A percentile compares a stretch with the other conserved stretches of the same genome.
phyloP scores from a whole-genome alignment of 2,113 vertebrate genomes.

The Corydoras maculifer region DNA sequence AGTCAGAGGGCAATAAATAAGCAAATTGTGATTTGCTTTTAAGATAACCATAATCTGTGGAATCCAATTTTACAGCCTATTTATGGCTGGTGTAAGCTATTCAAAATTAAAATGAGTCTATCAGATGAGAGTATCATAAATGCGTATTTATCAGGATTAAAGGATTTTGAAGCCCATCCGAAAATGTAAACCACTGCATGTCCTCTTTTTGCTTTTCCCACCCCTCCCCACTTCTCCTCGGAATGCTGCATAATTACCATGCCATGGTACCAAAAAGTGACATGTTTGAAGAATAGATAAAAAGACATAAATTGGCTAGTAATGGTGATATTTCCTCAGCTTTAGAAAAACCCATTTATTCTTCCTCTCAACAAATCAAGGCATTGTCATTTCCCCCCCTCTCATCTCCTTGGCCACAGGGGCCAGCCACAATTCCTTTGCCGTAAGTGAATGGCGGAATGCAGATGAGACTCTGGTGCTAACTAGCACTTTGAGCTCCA shows the following conservation, averaged over 20 bases:
- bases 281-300: slow-evolving; percentile 99
- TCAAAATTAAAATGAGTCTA: slow-evolving; percentile 98
- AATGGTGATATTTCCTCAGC: slow-evolving; percentile 99
- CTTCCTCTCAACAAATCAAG: slow-evolving; percentile 99
- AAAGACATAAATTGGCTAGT: slow-evolving; percentile 99
- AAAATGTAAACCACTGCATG: slow-evolving; percentile 77
- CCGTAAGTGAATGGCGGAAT: slow-evolving; percentile 74
- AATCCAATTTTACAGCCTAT: slow-evolving; percentile 90
- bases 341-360: slow-evolving; percentile 99
- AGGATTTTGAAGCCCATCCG: slow-evolving; percentile 83
- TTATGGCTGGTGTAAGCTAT: slow-evolving; percentile 78
- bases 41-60: slow-evolving; percentile 86
- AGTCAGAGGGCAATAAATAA: slow-evolving; percentile 52
- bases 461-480: slow-evolving; percentile 76
- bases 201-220: slow-evolving; percentile 47
- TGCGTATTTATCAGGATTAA: slow-evolving; percentile 92
- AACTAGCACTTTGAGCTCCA: slow-evolving; percentile 68
- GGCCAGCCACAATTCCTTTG: slow-evolving; percentile 74
- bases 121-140: slow-evolving; percentile 85
- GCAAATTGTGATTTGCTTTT: slow-evolving; percentile 77
- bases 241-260: slow-evolving; percentile 89
- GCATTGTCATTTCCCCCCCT: slow-evolving; percentile 84
- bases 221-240: slow-evolving; percentile 40
- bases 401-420: slow-evolving; percentile 84
- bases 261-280: slow-evolving; percentile 98